Evolutionary conservation across 2,113 vertebrate species (phyloP).

Genomic region (Engystomops pustulosus): DNA sequence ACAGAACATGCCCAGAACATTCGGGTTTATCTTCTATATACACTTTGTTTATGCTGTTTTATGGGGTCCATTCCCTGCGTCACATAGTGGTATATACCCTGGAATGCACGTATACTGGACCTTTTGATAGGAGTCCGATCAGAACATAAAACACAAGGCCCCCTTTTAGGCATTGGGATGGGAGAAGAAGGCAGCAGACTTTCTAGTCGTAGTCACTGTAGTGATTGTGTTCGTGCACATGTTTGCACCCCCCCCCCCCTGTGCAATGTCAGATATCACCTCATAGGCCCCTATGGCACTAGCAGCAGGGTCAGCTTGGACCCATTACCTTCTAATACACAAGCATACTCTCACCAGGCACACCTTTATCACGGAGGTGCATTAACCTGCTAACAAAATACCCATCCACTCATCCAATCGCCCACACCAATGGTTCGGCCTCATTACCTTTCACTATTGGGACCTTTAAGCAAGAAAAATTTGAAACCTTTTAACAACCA

Average conservation of each 20-base stretch:
- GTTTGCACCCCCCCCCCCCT: background rate
- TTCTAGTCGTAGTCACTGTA: background rate
- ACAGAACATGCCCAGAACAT: background rate
- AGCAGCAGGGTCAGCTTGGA: constrained; percentile 36
- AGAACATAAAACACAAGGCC: constrained; percentile 23
- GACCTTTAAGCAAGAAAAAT: background rate
- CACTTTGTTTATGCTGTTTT: constrained; percentile 32
- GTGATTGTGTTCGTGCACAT: background rate
- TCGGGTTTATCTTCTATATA: constrained; percentile 1
- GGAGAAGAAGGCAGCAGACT: background rate
- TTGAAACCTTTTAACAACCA: constrained; percentile 6
- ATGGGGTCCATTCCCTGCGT: constrained; percentile 22
- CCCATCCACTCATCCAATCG: constrained; percentile 10
- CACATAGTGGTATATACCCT: constrained; percentile 39
- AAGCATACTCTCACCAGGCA: constrained; percentile 25
- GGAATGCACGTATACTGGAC: constrained; percentile 8
- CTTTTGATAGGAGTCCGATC: background rate
- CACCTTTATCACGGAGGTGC: background rate
- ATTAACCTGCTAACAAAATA: constrained; percentile 19
- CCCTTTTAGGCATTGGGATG: constrained; percentile 19
- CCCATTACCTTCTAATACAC: constrained; percentile 16
- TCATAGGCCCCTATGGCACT: constrained; percentile 6
- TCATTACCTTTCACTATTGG: background rate
- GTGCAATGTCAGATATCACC: background rate
- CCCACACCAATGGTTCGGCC: background rate